Evolutionary conservation across 2,888 invertebrate genomes (phyloP), one percentile per base, ranked within the genome.

Genomic region (Xylota segnis): DNA sequence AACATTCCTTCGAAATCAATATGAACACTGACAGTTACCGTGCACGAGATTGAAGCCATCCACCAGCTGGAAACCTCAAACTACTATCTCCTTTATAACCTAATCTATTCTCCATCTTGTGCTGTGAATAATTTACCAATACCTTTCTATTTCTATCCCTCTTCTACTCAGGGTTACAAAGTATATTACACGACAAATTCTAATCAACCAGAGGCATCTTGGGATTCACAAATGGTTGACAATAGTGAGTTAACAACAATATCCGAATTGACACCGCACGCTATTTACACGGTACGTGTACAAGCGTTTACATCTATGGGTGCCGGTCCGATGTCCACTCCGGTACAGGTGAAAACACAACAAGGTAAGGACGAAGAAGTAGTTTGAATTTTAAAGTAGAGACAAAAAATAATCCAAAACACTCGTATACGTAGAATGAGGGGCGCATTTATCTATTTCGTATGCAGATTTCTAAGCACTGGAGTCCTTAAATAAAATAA

Each of bases 291-390:
- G 61, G 97, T 99, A 90, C 94, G 97, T 76, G 98, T 98, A 4
- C 98, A 98, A 91, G 98, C 98, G 1, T 96, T 96, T 92, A 98
- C 98, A 6, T 97, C 96, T 14, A 97, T 98, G 86, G 99, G 99
- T 0, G 97, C 97, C 50, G 98, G 99, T 59, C 99, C 99, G 0
- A 94, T 98, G 88, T 98, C 98, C 88, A 95, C 96, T 4, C 97
- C 98, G n/a, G 97, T 98, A n/a, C 98, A 98, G 93, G 98, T 99
- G 89, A 98, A 98, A 93, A 99, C 98, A 32, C 98, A 98, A 91
- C 98, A 98, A 95, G 99, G 96, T 96, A 82, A 86, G 86, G 7
- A 50, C 7, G 29, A 52, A 4, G 16, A 14, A 16, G 32, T 4
- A 23, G 43, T 61, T 40, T 43, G 14, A 37, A 59, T 47, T 52